Percentiles rank a stretch among this genome's conserved stretches.
These are phyloP conservation scores for Meles meles DNA, from an alignment of 2,113 vertebrate species.

Conservation along the genomic window DNA sequence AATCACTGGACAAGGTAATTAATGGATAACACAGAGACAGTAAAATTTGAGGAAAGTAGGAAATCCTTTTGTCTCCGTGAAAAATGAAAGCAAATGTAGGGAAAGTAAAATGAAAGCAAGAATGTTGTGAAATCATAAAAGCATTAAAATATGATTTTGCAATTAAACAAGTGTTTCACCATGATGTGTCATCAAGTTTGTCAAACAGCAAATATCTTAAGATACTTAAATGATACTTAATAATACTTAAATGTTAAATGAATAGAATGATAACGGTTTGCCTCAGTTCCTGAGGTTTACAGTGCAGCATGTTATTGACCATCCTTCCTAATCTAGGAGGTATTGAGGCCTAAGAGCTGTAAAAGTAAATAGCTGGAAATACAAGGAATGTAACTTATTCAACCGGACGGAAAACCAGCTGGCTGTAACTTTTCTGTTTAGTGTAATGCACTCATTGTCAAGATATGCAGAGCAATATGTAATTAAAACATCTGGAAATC, in stretches of 20 bases:
- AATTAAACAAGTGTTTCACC: neutral
- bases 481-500: slow-evolving; percentile 67
- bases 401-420: neutral
- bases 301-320: neutral
- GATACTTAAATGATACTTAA: neutral
- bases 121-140: neutral
- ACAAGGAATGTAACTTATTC: neutral
- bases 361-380: neutral
- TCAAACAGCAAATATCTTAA: neutral
- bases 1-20: neutral
- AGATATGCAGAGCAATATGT: slow-evolving; percentile 8
- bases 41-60: neutral
- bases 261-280: rapidly evolving
- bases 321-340: neutral
- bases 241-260: neutral
- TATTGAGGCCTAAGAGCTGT: neutral
- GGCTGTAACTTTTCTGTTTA: neutral
- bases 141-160: neutral
- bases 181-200: neutral
- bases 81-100: neutral
- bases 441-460: neutral
- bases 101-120: neutral
- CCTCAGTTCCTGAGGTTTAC: neutral
- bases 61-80: neutral
- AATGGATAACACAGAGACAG: neutral